Conservation (phyloP, 2,888 invertebrate genomes). For the Clistopyga incitator region DNA sequence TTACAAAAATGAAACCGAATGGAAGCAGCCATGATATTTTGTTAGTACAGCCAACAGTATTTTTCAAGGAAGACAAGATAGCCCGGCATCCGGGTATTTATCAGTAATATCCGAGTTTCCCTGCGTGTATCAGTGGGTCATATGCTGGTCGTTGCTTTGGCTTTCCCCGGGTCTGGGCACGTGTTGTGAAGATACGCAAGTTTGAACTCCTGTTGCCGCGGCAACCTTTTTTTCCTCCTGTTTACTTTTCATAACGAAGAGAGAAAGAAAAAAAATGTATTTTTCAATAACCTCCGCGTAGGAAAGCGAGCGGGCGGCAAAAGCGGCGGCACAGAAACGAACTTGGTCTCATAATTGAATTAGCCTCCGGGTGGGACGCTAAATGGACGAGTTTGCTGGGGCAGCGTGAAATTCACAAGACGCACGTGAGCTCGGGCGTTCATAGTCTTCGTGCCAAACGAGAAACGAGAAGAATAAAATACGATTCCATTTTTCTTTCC, state of each 20-base stretch:
- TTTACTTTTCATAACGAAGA: slow-evolving; percentile 39
- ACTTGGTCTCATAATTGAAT: slow-evolving; percentile 73
- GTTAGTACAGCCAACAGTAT: not conserved
- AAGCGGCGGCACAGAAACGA: slow-evolving; percentile 27
- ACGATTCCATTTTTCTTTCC: slow-evolving; percentile 18
- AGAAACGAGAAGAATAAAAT: slow-evolving; percentile 22
- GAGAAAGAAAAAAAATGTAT: slow-evolving; percentile 38
- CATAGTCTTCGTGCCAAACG: slow-evolving; percentile 3
- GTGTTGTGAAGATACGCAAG: not conserved
- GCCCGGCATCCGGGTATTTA: slow-evolving; percentile 65
- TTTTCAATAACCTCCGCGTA: slow-evolving; percentile 33
- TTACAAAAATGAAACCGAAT: not conserved
- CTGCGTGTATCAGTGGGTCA: slow-evolving; percentile 36
- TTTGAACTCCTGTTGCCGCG: not conserved
- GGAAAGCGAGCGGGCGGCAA: slow-evolving; percentile 14
- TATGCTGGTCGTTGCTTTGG: slow-evolving; percentile 41
- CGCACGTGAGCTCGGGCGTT: slow-evolving; percentile 23
- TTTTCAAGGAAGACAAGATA: slow-evolving; percentile 38
- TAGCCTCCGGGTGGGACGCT: slow-evolving; percentile 71
- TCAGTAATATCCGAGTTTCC: slow-evolving; percentile 60
- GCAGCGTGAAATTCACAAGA: slow-evolving; percentile 24
- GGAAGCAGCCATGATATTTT: not conserved
- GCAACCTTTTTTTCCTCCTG: not conserved
- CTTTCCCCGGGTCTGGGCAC: slow-evolving; percentile 42
- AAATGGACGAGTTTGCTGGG: slow-evolving; percentile 68